Evolutionary conservation across 2,797 vertebrate genomes (phyloP), one percentile per base, ranked within the genome.

Genomic region (Acrocephalus scirpaceus): DNA sequence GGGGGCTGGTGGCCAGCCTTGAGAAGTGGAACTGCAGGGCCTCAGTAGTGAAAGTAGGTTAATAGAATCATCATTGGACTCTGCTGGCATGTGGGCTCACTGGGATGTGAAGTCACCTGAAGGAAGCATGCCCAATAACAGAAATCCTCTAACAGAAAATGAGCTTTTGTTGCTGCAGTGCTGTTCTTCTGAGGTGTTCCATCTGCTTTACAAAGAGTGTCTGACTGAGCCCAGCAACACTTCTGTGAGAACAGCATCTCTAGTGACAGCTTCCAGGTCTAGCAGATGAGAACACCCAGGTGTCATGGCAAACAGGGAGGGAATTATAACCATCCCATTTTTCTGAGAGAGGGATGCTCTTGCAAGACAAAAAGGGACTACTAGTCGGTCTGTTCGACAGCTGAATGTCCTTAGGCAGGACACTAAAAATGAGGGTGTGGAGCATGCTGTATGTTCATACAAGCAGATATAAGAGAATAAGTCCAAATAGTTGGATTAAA

Each of bases 261-360:
- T 57, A 58, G 75, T 93, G 92, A 95, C 93, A 93, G 87, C 66
- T 93, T 93, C 78, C 93, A 96, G 92, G 92, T 91, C 91, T 71
- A 86, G 89, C 92, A 93, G 87, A 60, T 13, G 6, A 79, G 87
- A 91, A 85, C 75, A 87, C 64, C 92, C 94, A 96, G 92, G 89
- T 96, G 95, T 90, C 23, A 5, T 27, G 71, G 67, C 56, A 73
- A 88, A 89, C 34, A 15, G 72, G 71, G 91, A 93, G 57, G 34
- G 53, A 77, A 60, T 73, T 53, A 47, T 14, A 93, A 66, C 64
- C 30, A 8, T 56, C 56, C 65, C 7, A 0, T 53, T 74, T 32
- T 40, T 23, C 0, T 3, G 56, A 66, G 29, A 42, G 54, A 69
- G 32, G 34, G 47, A 53, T 75, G 77, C 50, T 86, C 25, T 32